These are phyloP conservation scores for Antennarius striatus DNA, from an alignment of 2,113 vertebrate species.

Conservation along the genomic window DNA sequence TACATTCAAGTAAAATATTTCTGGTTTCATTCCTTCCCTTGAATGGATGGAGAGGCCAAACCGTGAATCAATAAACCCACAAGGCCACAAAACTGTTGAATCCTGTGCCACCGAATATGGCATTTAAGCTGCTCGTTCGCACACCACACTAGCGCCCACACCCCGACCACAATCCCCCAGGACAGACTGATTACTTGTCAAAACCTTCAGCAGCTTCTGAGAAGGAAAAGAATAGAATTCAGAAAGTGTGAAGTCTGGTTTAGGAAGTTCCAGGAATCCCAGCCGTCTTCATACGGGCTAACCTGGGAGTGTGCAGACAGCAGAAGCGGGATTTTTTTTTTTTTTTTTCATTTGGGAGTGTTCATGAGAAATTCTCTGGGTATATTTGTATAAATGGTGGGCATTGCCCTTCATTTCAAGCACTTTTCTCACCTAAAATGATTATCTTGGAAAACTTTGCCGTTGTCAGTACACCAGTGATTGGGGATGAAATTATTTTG, in stretches of 20 bases:
- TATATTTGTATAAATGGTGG: constrained; percentile 33
- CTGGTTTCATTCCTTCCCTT: background rate
- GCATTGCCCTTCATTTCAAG: constrained; percentile 11
- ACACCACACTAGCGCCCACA: constrained; percentile 20
- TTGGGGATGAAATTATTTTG: constrained; percentile 52
- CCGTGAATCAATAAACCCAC: background rate
- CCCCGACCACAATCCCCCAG: constrained; percentile 4
- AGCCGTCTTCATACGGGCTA: constrained; percentile 34
- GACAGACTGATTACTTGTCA: constrained; percentile 46
- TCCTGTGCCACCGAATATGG: constrained; percentile 9
- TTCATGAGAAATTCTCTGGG: constrained; percentile 12
- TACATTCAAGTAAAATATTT: background rate
- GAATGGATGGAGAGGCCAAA: constrained; percentile 1
- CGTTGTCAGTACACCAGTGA: constrained; percentile 14
- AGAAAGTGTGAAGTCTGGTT: constrained; percentile 56
- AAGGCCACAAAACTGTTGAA: background rate
- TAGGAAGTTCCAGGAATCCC: constrained; percentile 56
- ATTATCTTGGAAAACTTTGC: constrained; percentile 52
- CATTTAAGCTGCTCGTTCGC: constrained; percentile 18
- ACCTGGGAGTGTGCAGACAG: constrained; percentile 26
- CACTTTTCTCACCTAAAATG: constrained; percentile 33
- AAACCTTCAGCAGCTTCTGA: constrained; percentile 41
- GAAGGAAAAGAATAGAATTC: constrained; percentile 13
- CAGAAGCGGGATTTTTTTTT: background rate
- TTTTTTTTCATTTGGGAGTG: background rate